Evolutionary conservation across 1,140 invertebrate species (phyloP), one percentile per base, ranked within the genome.

Genomic region (Cryptotermes secundus): DNA sequence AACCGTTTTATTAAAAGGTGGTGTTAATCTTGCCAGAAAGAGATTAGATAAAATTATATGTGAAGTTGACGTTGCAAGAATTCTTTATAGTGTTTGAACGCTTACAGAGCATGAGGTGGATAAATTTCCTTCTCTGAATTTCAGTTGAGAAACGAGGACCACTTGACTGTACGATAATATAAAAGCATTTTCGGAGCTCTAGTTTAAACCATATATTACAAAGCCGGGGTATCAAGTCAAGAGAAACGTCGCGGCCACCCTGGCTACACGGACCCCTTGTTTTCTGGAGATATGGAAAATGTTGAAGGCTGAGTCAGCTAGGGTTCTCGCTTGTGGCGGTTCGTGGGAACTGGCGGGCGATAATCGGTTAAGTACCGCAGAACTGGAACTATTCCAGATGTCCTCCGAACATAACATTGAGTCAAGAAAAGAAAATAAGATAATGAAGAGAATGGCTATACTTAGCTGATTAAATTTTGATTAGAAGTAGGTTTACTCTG

Each of bases 381-480:
- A 72, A 72, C n/a, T 72, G 59, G 59, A 72, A 26, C 59, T 72
- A 9, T 72, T 72, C 59, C 59, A 72, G n/a, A n/a, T 4, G 26
- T 31, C 59, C 10, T 59, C 53, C 53, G 26, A 31, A n/a, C 26
- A 72, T 72, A 72, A 72, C 26, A 72, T 2, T 6, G 59, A 31
- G 59, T 72, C 59, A n/a, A 72, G 59, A 31, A 72, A 72, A 72
- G 26, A 31, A 26, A 26, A 9, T 72, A 7, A 12, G n/a, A 72
- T 72, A 72, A 72, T n/a, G 59, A 72, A n/a, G 59, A 31, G 59
- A 31, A n/a, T 7, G 14, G 14, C n/a, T 72, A 72, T 26, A 72
- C 31, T 72, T 72, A 72, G 26, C n/a, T 72, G 59, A 72, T 72
- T 72, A n/a, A 72, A 72, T 72, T 72, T 31, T 72, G 59, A 31